Base-by-base conservation (phyloP, 2,113 vertebrate genomes). In the Anguilla japonica region DNA sequence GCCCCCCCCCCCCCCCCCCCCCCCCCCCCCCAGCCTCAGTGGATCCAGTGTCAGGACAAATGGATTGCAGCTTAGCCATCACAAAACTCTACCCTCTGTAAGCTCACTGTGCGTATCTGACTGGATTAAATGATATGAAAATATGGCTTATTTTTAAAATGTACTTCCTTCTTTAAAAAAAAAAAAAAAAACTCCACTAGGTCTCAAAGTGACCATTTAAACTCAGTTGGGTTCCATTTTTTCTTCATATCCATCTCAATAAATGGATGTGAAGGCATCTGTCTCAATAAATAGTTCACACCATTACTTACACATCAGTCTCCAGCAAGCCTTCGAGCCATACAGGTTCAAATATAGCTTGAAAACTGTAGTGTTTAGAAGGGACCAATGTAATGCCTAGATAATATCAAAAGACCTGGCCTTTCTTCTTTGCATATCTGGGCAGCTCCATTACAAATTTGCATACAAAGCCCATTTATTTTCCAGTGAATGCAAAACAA, bases 121-220 rank as follows among this genome's bases (percentile, higher is more conserved):
- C 53, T 81, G 84, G 39, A 85, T 87, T 85, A 81, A 16, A 41
- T 34, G 13, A 82, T 81, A 60, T 41, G 41, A 83, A 89, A 85
- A 81, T 81, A 41, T 15, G 56, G n/a, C 71, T 29, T 83, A 50
- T 16, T 83, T 20, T 26, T 18, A 4, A 46, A 46, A 46, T 6
- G 43, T 46, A 46, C 8, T 46, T 46, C 8, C 8, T 46, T 46
- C 8, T 46, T 34, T 34, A 34, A 29, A 80, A 86, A 81, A 39
- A 80, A 86, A 81, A 39, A 56, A 57, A 57, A 83, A 26, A 43
- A 71, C 56, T 67, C 41, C 40, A 71, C 14, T 43, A 41, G 41
- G 67, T 71, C 14, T 63, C 83, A 71, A 41, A 40, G 20, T 46
- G 11, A 71, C 41, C 20, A 46, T n/a, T 50, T 71, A 29, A 84